Base-by-base conservation (phyloP, 2,888 invertebrate genomes). In the Oligia latruncula region DNA sequence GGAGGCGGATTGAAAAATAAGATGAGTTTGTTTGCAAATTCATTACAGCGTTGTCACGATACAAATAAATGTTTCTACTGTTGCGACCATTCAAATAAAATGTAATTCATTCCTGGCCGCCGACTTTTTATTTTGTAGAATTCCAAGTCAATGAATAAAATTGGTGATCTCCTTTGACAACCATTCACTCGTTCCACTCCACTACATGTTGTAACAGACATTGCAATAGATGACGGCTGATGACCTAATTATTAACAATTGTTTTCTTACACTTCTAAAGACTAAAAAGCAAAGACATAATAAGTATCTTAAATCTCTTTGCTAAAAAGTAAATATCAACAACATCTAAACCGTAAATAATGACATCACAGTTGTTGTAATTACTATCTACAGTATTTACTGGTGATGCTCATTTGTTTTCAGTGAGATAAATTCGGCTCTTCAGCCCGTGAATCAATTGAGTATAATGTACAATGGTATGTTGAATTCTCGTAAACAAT, bases 171-270 rank as follows among this genome's bases (percentile, higher is more conserved):
- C 52, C 4, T 52, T 52, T 52, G 17, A 17, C 52, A 52, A 17
- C 0, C 52, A 52, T 52, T 52, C 17, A 52, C 17, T 5, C 15
- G 17, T 17, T 5, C 15, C 52, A 17, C 17, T 52, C 52, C 20
- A 55, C 55, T 9, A 23, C 23, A 58, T 58, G 9, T 23, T 1
- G 23, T 58, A 23, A 23, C 58, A 23, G 23, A 23, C 55, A 23
- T 58, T 15, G 35, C 52, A 35, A 71, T 9, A 40, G 71, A 55
- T 71, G 52, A 71, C 52, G 0, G 4, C 23, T 35, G 35, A 58
- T 77, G 81, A 71, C 52, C 29, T 46, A 49, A 68, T 4, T 17
- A 23, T 76, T 58, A 49, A 3, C 13, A 46, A 1, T 52, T 62
- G 40, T 49, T 40, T 46, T 43, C 17, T 9, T 46, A 35, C 11